Conservation (phyloP, 2,797 vertebrate genomes). For the Onychomys arenicola region DNA sequence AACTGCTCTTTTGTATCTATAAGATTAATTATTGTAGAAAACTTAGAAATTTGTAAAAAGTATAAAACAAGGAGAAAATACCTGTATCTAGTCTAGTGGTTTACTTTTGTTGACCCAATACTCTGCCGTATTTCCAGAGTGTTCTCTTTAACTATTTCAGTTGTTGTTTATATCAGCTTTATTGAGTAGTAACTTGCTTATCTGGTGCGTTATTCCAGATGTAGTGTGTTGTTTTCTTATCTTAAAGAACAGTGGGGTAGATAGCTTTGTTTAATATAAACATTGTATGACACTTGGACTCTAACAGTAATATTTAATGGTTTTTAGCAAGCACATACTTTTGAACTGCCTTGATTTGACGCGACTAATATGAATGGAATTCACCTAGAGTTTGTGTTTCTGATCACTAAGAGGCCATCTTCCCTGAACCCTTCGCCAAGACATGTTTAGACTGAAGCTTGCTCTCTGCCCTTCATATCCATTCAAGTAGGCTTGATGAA, state of each 20-base stretch:
- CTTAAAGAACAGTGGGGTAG: constrained; percentile 26
- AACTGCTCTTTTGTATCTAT: constrained; percentile 35
- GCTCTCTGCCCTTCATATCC: neutral
- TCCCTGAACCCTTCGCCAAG: constrained; percentile 17
- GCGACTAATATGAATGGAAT: neutral
- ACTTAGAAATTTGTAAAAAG: constrained; percentile 32
- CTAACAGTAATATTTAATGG: neutral
- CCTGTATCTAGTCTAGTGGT: neutral
- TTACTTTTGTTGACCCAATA: constrained; percentile 31
- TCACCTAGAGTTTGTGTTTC: constrained; percentile 38
- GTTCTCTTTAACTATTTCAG: constrained; percentile 1
- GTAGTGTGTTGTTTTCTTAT: constrained; percentile 50
- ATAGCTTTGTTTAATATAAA: constrained; percentile 49
- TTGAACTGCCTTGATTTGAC: constrained; percentile 46
- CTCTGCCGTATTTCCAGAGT: constrained; percentile 12
- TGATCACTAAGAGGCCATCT: constrained; percentile 49
- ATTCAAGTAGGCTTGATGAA: constrained; percentile 21
- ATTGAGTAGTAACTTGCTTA: neutral
- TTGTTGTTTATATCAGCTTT: neutral
- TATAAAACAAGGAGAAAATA: constrained; percentile 52
- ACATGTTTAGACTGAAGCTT: constrained; percentile 55
- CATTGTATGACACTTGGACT: neutral
- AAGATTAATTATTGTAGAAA: constrained; percentile 46
- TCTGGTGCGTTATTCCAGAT: neutral
- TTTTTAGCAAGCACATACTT: constrained; percentile 35